These are phyloP conservation scores for Drosophila chauvacae DNA, from an alignment of 1,140 invertebrate genomes.

Conservation along the genomic window DNA sequence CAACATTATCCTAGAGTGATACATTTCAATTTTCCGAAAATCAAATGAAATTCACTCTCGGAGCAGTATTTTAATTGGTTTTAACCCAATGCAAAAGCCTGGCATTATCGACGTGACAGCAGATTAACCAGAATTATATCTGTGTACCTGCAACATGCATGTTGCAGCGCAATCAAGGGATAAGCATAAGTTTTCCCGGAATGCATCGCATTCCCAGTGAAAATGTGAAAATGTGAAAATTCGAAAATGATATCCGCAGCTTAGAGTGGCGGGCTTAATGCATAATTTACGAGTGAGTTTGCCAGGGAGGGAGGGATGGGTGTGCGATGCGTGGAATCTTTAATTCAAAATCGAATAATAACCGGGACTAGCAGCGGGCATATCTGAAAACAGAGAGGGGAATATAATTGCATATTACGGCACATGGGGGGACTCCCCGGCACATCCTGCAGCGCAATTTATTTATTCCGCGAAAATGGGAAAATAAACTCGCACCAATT, in stretches of 20 bases:
- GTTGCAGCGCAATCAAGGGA: constrained; percentile 14
- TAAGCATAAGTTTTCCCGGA: constrained; percentile 19
- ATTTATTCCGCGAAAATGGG: constrained; percentile 44
- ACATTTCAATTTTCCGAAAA: not conserved
- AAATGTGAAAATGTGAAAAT: constrained; percentile 5
- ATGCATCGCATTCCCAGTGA: not conserved
- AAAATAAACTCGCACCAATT: constrained; percentile 53
- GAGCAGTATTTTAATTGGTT: not conserved
- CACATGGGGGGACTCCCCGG: not conserved
- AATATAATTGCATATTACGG: constrained; percentile 68
- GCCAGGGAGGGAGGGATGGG: not conserved
- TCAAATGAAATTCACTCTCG: not conserved
- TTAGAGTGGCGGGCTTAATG: constrained; percentile 40
- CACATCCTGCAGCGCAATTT: constrained; percentile 41
- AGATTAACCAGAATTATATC: constrained; percentile 17
- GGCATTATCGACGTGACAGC: constrained; percentile 4
- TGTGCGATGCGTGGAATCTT: constrained; percentile 49
- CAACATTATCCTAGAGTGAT: not conserved
- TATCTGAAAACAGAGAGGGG: not conserved
- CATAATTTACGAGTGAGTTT: constrained; percentile 50
- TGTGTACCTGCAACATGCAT: not conserved
- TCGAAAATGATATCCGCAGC: constrained; percentile 15
- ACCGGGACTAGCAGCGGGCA: constrained; percentile 13
- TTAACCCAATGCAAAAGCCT: too few species aligned
- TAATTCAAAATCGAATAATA: constrained; percentile 73